Percentiles rank a stretch among this genome's conserved stretches.
Evolutionary conservation across 2,797 vertebrate genomes (phyloP).

Genomic region (Sylvilagus floridanus): DNA sequence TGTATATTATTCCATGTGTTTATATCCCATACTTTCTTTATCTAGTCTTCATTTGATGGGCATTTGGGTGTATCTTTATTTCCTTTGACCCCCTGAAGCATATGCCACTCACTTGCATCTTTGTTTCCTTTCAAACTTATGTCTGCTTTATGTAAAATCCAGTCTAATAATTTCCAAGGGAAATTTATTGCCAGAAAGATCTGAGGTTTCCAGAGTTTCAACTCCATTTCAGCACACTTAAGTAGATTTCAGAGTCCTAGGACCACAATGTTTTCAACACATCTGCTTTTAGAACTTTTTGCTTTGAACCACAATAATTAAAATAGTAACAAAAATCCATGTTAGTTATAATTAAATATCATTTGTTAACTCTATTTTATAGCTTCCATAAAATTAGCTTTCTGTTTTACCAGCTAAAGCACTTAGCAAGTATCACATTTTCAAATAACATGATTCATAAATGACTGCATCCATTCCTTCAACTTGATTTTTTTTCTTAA

Average conservation of each 20-base stretch:
- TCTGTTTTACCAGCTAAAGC: background rate
- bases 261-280: background rate
- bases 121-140: background rate
- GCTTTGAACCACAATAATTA: slow-evolving; percentile 8
- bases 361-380: background rate
- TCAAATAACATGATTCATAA: background rate
- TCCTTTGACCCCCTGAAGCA: background rate
- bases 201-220: background rate
- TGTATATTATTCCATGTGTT: no score
- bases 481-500: background rate
- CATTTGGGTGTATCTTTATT: background rate
- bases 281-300: slow-evolving; percentile 17
- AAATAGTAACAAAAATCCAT: background rate
- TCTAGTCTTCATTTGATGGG: no score
- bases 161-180: background rate
- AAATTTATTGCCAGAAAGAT: slow-evolving; percentile 3
- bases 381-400: background rate
- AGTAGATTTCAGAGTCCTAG: background rate
- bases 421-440: background rate
- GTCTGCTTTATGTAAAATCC: background rate
- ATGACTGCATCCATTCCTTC: background rate
- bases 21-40: no score
- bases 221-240: background rate
- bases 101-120: background rate
- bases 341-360: background rate